Percentiles rank a stretch among this genome's conserved stretches.
Evolutionary conservation across 2,888 invertebrate genomes (phyloP).

Genomic region (Horisme vitalbata): DNA sequence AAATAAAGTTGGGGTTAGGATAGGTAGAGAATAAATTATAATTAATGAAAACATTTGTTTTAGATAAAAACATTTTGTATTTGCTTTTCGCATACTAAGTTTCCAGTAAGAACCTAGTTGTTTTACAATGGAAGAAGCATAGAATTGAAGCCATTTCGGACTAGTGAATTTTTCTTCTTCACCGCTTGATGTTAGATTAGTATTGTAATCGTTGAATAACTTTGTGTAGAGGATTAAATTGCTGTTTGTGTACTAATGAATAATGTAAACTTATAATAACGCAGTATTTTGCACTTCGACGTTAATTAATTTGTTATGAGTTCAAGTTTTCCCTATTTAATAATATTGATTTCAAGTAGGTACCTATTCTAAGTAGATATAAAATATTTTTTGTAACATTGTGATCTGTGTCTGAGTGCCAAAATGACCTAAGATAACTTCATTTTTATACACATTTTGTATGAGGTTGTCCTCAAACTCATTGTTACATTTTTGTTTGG

Average conservation of each 20-base stretch:
- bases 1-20: slow-evolving; percentile 49
- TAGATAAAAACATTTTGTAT: not conserved
- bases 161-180: slow-evolving; percentile 21
- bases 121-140: slow-evolving; percentile 24
- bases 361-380: too few species aligned
- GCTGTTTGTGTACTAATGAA: slow-evolving; percentile 20
- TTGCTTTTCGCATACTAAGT: too few species aligned
- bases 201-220: slow-evolving; percentile 18
- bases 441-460: not conserved
- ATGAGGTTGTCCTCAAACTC: not conserved
- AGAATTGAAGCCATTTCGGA: slow-evolving; percentile 41
- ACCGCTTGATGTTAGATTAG: slow-evolving; percentile 30
- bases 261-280: slow-evolving; percentile 3
- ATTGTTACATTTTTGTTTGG: not conserved
- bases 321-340: too few species aligned
- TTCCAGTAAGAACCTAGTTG: too few species aligned
- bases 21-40: slow-evolving; percentile 68
- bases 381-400: not conserved
- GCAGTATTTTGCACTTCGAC: slow-evolving; percentile 4
- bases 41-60: slow-evolving; percentile 19
- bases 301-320: too few species aligned
- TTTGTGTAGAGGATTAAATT: slow-evolving; percentile 19
- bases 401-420: slow-evolving; percentile 1
- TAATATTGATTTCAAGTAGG: too few species aligned
- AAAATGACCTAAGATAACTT: not conserved